Evolutionary conservation across 2,113 vertebrate species (phyloP).

Genomic region (Passerina amoena): DNA sequence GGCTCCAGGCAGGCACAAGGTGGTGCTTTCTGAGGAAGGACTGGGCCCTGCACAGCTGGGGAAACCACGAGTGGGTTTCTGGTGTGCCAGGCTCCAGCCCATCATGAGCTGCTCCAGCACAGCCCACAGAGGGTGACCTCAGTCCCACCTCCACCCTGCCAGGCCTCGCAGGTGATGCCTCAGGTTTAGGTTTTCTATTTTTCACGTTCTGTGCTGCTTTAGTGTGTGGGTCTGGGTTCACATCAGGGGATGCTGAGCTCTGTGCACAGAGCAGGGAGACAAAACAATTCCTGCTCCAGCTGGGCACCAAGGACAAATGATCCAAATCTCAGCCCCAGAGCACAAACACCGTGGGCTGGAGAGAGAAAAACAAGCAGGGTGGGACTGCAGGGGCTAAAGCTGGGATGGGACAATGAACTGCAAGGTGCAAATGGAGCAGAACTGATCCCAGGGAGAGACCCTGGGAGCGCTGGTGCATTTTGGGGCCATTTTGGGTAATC

Average conservation of each 20-base stretch:
- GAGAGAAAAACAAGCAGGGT: no score
- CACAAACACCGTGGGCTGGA: no score
- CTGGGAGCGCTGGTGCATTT: no score
- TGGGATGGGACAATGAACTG: no score
- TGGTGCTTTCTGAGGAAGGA: conserved; percentile 49
- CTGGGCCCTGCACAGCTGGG: background rate
- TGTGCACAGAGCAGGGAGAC: background rate
- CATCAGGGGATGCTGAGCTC: fast-evolving
- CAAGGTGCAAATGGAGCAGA: no score
- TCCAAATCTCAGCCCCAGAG: no score
- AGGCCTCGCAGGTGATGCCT: background rate
- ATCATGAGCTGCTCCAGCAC: background rate
- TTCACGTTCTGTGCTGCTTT: background rate
- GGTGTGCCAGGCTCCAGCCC: background rate
- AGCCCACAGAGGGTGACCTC: fast-evolving
- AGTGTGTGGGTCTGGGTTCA: no score
- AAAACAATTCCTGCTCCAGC: no score
- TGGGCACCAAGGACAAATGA: no score
- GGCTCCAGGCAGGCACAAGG: background rate
- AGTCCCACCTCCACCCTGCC: background rate
- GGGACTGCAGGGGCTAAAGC: no score
- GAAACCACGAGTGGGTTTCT: background rate
- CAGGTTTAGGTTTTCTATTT: fast-evolving
- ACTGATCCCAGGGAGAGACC: no score
- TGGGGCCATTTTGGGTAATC: no score